Evolutionary conservation across 1,140 invertebrate species (phyloP), one percentile per base, ranked within the genome.

Genomic region (Brachionus rotundiformis): DNA sequence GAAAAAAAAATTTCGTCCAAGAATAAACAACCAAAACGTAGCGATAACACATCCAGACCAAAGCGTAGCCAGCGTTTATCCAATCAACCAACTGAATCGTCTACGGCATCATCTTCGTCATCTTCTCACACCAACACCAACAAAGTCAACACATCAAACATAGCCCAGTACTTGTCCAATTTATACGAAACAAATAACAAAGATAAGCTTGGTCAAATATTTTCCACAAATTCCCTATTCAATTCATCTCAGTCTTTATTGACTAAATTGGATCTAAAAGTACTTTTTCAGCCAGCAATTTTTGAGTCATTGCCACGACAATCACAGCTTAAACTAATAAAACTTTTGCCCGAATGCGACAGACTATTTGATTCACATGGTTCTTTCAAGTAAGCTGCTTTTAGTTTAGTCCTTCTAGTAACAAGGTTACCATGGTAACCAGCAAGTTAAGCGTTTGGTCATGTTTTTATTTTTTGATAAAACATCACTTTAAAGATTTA

Each of bases 181-280:
- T 16, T 73, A 2, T 73, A 73, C 39, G 25, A 73, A 25, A 41
- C 1, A 2, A 44, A 73, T 13, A 47, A 73, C 19, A 73, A 25
- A n/a, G 68, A 73, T 23, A 73, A 73, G 25, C 19, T 73, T 19
- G 68, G 44, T 10, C 39, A 73, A 47, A 73, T 73, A 27, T 73
- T 73, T 23, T 79, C 76, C 2, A 13, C 13, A 19, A 79, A 79
- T 63, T 33, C 76, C 23, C 19, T 79, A 59, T 79, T 79, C 19
- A 54, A 59, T 19, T 59, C 76, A 13, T 79, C 76, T 3, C 31
- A 36, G 10, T 79, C 76, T 11, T 19, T 79, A n/a, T 41, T 79
- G 19, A 79, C 76, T 79, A 54, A 63, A 79, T 54, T 79, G 47
- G 76, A 79, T 79, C 27, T 79, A 39, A 79, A 79, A 79, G 27